Evolutionary conservation across 1,140 invertebrate species (phyloP).

Genomic region (Coptotermes formosanus): DNA sequence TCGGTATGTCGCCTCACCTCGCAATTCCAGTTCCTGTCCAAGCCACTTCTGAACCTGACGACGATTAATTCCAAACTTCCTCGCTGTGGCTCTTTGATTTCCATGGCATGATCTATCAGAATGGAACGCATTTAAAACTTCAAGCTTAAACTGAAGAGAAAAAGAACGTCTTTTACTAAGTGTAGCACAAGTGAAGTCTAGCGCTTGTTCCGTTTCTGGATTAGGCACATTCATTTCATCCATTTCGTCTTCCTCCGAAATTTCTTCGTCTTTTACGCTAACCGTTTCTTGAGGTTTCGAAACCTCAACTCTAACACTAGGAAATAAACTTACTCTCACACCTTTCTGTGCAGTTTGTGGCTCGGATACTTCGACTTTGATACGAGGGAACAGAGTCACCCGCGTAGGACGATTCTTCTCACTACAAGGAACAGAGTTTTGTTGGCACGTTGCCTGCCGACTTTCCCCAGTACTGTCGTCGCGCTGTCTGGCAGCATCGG

Average conservation of each 20-base stretch:
- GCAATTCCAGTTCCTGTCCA: conserved; percentile 53
- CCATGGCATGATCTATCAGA: conserved; percentile 53
- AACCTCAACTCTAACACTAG: conserved; percentile 31
- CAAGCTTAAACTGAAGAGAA: conserved; percentile 52
- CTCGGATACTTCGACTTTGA: neutral
- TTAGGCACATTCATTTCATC: conserved; percentile 35
- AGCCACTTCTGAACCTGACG: conserved; percentile 66
- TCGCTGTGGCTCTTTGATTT: conserved; percentile 61
- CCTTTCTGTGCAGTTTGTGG: conserved; percentile 25
- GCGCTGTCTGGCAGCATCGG: conserved; percentile 48
- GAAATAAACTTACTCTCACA: conserved; percentile 32
- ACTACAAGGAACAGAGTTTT: conserved; percentile 32
- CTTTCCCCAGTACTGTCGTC: conserved; percentile 44
- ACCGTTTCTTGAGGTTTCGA: conserved; percentile 36
- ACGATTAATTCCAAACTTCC: conserved; percentile 61
- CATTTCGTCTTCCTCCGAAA: conserved; percentile 35
- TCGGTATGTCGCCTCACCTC: conserved; percentile 44
- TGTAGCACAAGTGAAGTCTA: conserved; percentile 43
- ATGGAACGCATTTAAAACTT: conserved; percentile 55
- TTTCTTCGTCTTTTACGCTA: conserved; percentile 33
- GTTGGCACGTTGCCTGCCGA: conserved; percentile 27
- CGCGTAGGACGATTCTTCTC: neutral
- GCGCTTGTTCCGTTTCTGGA: conserved; percentile 37
- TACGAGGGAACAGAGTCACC: neutral
- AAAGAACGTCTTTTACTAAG: conserved; percentile 52